A percentile compares a stretch with the other conserved stretches of the same genome.
Evolutionary conservation across 2,797 vertebrate species (phyloP).

Genomic region (Cryptoblepharus egeriae): DNA sequence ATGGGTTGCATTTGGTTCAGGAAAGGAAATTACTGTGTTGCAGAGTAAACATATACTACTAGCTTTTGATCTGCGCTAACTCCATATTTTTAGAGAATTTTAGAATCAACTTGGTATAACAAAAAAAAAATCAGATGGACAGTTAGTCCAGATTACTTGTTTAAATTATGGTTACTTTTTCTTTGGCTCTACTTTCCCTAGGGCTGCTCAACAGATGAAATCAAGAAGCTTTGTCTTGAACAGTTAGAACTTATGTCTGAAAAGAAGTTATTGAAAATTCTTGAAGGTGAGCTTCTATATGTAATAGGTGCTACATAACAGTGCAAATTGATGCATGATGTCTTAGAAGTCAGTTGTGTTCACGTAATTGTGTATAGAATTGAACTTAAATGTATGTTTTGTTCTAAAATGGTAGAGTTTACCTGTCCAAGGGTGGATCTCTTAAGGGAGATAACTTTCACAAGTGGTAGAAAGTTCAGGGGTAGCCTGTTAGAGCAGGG

Average conservation of each 20-base stretch:
- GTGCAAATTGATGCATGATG: no score
- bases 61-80: not conserved
- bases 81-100: not conserved
- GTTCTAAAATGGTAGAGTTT: not conserved
- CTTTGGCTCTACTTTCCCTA: conserved; percentile 69
- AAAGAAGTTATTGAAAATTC: conserved; percentile 88
- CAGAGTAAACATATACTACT: no score
- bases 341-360: no score
- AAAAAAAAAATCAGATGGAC: not conserved
- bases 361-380: no score
- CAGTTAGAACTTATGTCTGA: conserved; percentile 90
- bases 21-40: not conserved
- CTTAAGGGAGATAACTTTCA: no score
- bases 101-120: not conserved
- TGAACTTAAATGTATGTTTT: not conserved
- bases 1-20: not conserved
- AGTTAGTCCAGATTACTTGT: not conserved
- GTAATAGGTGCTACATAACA: conserved; percentile 4
- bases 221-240: conserved; percentile 91
- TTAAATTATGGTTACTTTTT: conserved; percentile 13
- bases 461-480: not conserved
- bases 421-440: not conserved
- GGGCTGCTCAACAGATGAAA: conserved; percentile 89
- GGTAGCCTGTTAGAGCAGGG: not conserved
- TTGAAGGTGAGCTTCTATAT: conserved; percentile 85